phyloP scores from a whole-genome alignment of 2,113 vertebrate genomes.

The Glareola pratincola region DNA sequence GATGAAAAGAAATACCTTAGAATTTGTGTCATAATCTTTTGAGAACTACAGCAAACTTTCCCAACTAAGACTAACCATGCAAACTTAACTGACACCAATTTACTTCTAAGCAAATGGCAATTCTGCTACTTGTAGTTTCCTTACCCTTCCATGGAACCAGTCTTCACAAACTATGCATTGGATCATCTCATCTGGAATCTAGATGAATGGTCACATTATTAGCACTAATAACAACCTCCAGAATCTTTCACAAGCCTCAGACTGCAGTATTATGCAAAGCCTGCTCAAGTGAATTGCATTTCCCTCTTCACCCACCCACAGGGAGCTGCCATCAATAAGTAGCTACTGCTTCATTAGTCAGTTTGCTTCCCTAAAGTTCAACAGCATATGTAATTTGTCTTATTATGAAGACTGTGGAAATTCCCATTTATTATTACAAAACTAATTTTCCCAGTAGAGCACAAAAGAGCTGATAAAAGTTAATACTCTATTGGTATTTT shows the following conservation, averaged over 20 bases:
- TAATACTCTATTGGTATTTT: not conserved
- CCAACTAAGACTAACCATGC: not conserved
- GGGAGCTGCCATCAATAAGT: not conserved
- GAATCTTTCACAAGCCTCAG: not conserved
- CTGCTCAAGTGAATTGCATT: not conserved
- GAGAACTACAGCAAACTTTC: not conserved
- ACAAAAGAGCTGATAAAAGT: not conserved
- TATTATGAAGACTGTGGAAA: not conserved
- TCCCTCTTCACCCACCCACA: not conserved
- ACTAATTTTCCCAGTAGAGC: not conserved
- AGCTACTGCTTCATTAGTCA: not conserved
- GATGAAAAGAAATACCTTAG: not conserved
- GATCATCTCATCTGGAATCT: slow-evolving; percentile 96
- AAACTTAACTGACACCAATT: not conserved
- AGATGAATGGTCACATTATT: not conserved
- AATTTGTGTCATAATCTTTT: not conserved
- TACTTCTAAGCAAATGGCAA: not conserved
- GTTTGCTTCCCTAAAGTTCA: not conserved
- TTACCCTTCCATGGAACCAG: slow-evolving; percentile 93
- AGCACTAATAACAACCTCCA: not conserved
- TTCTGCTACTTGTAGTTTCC: not conserved
- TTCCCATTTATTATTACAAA: not conserved
- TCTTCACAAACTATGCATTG: slow-evolving; percentile 96
- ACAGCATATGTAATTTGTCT: not conserved
- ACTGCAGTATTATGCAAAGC: not conserved